These are phyloP conservation scores for Pluvialis apricaria DNA, from an alignment of 2,113 vertebrate genomes.

Conservation along the genomic window DNA sequence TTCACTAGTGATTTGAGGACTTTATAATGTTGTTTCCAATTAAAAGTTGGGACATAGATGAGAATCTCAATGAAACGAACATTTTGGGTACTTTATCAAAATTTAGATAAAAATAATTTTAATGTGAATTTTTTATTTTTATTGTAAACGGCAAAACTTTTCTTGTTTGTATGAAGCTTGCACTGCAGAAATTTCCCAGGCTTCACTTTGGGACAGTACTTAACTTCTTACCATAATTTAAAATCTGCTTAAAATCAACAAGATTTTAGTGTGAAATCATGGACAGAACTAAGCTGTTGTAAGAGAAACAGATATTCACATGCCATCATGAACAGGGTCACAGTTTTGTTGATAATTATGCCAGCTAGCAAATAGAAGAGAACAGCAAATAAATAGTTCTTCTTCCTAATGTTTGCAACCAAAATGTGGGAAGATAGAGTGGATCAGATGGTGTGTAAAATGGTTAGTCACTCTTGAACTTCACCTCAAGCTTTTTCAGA, in stretches of 20 bases:
- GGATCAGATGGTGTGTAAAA: background rate
- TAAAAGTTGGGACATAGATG: background rate
- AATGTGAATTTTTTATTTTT: background rate
- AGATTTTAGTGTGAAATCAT: background rate
- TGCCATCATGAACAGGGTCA: background rate
- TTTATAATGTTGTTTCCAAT: background rate
- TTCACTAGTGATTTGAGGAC: background rate
- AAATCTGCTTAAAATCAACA: background rate
- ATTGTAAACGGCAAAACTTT: background rate
- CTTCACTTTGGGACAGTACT: background rate
- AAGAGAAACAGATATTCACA: background rate
- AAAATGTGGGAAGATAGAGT: background rate
- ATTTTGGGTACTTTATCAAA: background rate
- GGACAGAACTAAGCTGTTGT: background rate
- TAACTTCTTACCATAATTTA: background rate
- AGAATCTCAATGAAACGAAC: background rate
- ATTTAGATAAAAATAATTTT: background rate
- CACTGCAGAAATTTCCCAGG: background rate
- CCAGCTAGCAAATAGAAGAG: background rate
- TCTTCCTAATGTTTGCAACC: background rate
- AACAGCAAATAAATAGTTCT: background rate
- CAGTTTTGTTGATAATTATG: background rate
- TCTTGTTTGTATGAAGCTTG: background rate
- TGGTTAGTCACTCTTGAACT: background rate
- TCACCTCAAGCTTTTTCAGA: background rate